Evolutionary conservation across 2,888 invertebrate genomes (phyloP), one percentile per base, ranked within the genome.

Genomic region (Tenthredo distinguenda): DNA sequence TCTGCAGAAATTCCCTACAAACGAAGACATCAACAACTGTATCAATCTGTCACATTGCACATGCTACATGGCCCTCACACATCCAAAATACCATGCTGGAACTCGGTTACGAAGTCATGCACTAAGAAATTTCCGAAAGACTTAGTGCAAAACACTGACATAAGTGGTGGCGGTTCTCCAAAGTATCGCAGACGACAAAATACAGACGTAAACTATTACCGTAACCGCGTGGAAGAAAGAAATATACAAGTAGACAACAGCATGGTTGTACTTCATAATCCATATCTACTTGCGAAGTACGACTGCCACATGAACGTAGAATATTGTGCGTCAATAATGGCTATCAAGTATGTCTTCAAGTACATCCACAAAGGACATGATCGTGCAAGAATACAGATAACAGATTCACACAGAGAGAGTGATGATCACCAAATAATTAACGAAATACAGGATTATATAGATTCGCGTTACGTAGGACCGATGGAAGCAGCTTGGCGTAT

Each of bases 381-480:
- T 84, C 74, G 83, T 68, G 87, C 84, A 10, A 74, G 76, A 2
- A 81, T 88, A n/a, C n/a, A n/a, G n/a, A n/a, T n/a, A n/a, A n/a
- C 58, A 37, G 68, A 84, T 18, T 87, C 18, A 12, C 6, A 72
- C 12, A 5, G 12, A 9, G 6, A 9, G 12, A 31, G 26, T 5
- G 68, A 68, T 10, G 9, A 26, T 12, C 3, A 34, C 2, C 15
- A 26, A 68, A 58, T 6, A 26, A 68, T 15, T 40, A 90, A 93
- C 86, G 92, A 93, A 88, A 87, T 93, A 6, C 84, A 86, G 37
- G 87, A 86, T 12, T 92, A 88, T 86, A n/a, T 91, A 0, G 90
- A 92, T 87, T 87, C 90, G 0, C 87, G 92, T 74, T 93, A 92
- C 88, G 90, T 93, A 6, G 89, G 90, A 79, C 88, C 89, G n/a